Base-by-base conservation (phyloP, 2,888 invertebrate species). In the Andrena bicolor region DNA sequence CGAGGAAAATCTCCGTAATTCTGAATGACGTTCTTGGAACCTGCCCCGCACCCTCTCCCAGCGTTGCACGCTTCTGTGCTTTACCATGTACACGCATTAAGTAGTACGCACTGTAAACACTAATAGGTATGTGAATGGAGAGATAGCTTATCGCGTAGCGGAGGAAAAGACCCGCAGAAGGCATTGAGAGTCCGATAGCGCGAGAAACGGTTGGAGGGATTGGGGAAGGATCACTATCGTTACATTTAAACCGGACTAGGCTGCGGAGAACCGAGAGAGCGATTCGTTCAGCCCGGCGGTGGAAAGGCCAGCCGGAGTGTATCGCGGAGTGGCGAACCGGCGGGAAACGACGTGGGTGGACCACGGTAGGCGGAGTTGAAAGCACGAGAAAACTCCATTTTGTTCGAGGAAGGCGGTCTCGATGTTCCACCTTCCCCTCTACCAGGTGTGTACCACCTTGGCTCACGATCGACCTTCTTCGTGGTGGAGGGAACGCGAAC, bases 371-470 rank as follows among this genome's bases (percentile, higher is more conserved):
- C 84, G 88, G 88, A 76, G 87, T 74, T 70, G 63, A 13, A 13
- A 26, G 28, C 48, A 7, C 32, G 30, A 23, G 51, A 6, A 69
- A 80, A 86, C 92, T 90, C 92, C 92, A 92, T 92, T 92, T 92
- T 92, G 90, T 92, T 85, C 73, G 64, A 58, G 65, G 86, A 83
- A 82, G 92, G 92, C 92, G 92, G 86, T 86, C 83, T 72, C 48
- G 66, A 66, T 77, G 71, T 74, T 76, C 80, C 83, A 80, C 68
- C 87, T 89, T 88, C 88, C 89, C 89, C 88, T 89, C 87, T 86
- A 78, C 90, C 85, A 82, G 78, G 77, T 83, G 88, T 16, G 71
- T 78, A 85, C 87, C 87, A 88, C 86, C 86, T 86, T 85, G 84
- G 76, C 76, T 74, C 84, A 80, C 89, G 87, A 85, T 85, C 89